These are phyloP conservation scores for Struthidea cinerea DNA, from an alignment of 2,113 vertebrate species.

Conservation along the genomic window DNA sequence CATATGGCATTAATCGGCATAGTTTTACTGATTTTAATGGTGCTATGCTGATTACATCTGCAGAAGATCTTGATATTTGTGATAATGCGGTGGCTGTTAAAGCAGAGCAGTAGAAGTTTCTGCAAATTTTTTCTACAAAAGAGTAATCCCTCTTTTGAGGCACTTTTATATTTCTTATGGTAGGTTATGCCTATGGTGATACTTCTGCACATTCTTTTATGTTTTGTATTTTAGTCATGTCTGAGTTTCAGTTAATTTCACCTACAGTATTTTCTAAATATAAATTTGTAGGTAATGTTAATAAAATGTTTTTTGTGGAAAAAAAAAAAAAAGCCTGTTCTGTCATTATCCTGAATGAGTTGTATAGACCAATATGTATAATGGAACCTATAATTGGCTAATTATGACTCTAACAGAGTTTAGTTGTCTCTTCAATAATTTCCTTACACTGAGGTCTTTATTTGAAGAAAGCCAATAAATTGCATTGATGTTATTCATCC, in stretches of 20 bases:
- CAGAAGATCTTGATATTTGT: neutral
- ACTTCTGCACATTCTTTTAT: neutral
- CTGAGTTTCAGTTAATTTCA: conserved; percentile 5
- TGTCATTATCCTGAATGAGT: neutral
- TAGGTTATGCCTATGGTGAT: neutral
- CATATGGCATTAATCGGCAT: neutral
- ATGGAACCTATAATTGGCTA: neutral
- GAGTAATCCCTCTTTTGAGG: neutral
- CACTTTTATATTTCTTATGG: neutral
- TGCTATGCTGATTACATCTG: neutral
- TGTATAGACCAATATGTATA: neutral
- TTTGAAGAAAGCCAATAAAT: conserved; percentile 9
- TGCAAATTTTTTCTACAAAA: neutral
- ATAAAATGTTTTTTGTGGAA: neutral
- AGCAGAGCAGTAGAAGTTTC: neutral
- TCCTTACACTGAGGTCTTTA: neutral
- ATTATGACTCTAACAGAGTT: neutral
- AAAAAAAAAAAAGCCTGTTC: neutral
- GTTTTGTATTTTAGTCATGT: neutral
- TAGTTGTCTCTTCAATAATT: neutral
- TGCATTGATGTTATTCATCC: neutral
- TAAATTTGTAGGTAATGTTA: neutral
- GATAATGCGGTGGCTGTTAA: neutral
- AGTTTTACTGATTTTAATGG: neutral
- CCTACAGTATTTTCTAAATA: neutral